These are phyloP conservation scores for Dallia pectoralis DNA, from an alignment of 2,797 vertebrate species.

Conservation along the genomic window DNA sequence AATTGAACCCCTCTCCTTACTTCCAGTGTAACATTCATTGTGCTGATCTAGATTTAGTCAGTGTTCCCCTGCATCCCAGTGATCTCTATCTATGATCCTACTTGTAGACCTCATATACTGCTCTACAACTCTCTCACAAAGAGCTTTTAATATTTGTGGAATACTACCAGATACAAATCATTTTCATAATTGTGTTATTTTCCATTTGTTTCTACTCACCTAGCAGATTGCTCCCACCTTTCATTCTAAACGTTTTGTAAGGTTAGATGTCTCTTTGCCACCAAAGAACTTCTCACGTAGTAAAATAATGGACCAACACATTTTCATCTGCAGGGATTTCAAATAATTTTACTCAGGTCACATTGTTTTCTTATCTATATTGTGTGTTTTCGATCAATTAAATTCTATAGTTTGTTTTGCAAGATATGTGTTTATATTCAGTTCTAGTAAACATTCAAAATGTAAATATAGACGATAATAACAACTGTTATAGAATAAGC, in stretches of 20 bases:
- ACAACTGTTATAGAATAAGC: not conserved
- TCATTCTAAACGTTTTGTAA: not conserved
- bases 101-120: no score
- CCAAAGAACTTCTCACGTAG: conserved; percentile 10
- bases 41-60: conserved; percentile 9
- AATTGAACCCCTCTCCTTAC: conserved; percentile 2
- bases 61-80: not conserved
- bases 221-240: not conserved
- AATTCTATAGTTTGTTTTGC: conserved; percentile 19
- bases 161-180: no score
- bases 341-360: conserved; percentile 6
- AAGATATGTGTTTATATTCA: conserved; percentile 16
- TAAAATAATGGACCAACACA: not conserved
- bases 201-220: not conserved
- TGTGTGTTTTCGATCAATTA: not conserved
- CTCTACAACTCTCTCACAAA: no score
- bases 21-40: conserved; percentile 6
- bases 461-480: not conserved
- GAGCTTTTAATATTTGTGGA: no score
- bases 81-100: not conserved
- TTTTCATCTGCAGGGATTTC: conserved; percentile 1
- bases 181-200: not conserved
- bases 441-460: conserved; percentile 9
- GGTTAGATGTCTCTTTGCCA: not conserved
- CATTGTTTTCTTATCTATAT: not conserved